Evolutionary conservation across 2,113 vertebrate genomes (phyloP).

Genomic region (Hoplias malabaricus): DNA sequence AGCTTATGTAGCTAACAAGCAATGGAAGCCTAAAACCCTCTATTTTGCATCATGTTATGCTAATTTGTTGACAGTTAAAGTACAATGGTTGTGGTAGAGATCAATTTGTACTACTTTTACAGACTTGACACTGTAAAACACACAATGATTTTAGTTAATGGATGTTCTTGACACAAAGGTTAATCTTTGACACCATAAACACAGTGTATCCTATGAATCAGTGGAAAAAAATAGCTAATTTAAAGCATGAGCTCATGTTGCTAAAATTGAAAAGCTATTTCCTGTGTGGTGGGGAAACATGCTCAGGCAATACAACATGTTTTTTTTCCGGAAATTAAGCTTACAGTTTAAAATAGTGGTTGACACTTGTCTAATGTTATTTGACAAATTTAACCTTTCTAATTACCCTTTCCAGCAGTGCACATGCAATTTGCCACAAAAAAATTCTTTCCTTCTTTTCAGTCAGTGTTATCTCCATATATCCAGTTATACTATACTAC

Average conservation of each 20-base stretch:
- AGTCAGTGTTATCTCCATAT: conserved; percentile 12
- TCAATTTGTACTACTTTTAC: no score
- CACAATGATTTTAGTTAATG: neutral
- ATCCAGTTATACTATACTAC: conserved; percentile 41
- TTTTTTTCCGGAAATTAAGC: neutral
- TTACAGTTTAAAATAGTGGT: neutral
- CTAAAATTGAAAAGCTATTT: neutral
- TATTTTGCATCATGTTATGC: no score
- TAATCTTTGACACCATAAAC: neutral
- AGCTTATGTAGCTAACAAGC: neutral
- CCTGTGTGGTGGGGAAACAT: neutral
- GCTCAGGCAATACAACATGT: neutral
- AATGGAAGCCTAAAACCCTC: no score
- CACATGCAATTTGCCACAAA: no score
- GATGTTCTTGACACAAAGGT: no score
- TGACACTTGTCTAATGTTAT: neutral
- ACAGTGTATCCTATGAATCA: neutral
- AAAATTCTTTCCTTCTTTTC: neutral
- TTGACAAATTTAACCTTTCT: neutral
- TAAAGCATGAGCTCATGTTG: neutral
- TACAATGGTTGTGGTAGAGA: no score
- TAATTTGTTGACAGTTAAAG: no score
- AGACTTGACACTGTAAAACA: no score
- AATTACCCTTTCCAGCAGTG: neutral
- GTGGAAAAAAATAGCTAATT: neutral